Base-by-base conservation (phyloP, 2,888 invertebrate species). In the Rapana venosa region DNA sequence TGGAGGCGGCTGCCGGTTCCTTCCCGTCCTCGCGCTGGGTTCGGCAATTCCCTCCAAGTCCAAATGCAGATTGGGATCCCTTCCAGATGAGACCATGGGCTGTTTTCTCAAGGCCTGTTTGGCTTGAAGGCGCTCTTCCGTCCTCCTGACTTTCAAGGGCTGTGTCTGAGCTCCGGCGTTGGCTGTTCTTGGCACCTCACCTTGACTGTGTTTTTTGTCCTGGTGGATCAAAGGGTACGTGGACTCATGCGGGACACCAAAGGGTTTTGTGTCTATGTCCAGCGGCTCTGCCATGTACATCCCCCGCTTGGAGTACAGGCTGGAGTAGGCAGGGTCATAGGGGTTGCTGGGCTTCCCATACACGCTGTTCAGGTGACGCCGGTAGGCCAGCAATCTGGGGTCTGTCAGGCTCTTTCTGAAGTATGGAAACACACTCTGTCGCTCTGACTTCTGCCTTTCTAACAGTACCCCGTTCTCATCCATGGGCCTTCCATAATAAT, bases 341-440 rank as follows among this genome's bases (percentile, higher is more conserved):
- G 22, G 56, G n/a, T 74, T 85, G 20, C 70, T 74, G 15, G 89
- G 85, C n/a, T 85, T 47, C 30, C 47, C n/a, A 32, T 85, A 85
- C 85, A 85, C 6, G 30, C 74, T 85, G n/a, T 58, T 32, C 85
- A 89, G 35, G 30, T 47, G 26, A 8, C 36, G 74, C n/a, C 85
- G 85, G 30, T 89, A 89, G 20, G 66, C 11, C 13, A 36, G 26
- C 66, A 89, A 20, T 26, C 58, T 84, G 22, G 70, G 70, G 36
- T 83, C 88, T 17, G 89, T 86, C n/a, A 88, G 47, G 79, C 88
- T 88, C 32, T 74, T 87, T 83, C 61, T 89, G 83, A 87, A 89
- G 36, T 88, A 88, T 5, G 90, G 91, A 30, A 83, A 70, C 0
- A 22, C 66, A 56, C 70, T 66, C 30, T 35, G 32, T 61, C 79